Evolutionary conservation across 2,888 invertebrate genomes (phyloP), one percentile per base, ranked within the genome.

Genomic region (Lucinisca nassula): DNA sequence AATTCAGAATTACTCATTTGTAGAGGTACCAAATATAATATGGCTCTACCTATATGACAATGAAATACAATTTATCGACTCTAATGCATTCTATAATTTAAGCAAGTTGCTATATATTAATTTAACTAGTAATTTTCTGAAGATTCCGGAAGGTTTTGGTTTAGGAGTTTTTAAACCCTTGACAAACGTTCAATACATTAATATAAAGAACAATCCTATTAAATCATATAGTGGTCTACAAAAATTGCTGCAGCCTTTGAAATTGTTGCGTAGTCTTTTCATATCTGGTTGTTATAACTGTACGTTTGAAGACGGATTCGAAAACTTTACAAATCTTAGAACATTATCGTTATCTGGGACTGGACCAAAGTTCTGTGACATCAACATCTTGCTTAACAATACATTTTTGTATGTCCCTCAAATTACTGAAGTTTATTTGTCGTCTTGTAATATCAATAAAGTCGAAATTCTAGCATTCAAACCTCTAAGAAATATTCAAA

Each of bases 371-470:
- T 35, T 67, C 8, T 87, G 87, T 30, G 38, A 72, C n/a, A 70
- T 67, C 6, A 12, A 21, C 24, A 37, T 24, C 8, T 21, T 87
- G 1, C 17, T 75, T 32, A 67, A 80, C 49, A 30, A 70, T 24
- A 67, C 85, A 21, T 87, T 90, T 55, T 21, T n/a, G 30, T 0
- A 83, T 27, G 35, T 87, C 8, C 45, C 51, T 1, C 55, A 61
- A 27, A 27, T 90, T 2, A 35, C 49, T 8, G 12, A 30, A 1
- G 32, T 90, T 0, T 85, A 17, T 27, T 17, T 87, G 37, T 55
- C 79, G 51, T 58, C 51, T 12, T 90, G 89, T 40, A 45, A 83
- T n/a, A 83, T 90, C 2, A 35, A 8, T 8, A 72, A 72, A 38
- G 72, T 72, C 14, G 40, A 17, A 40, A 72, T 1, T 24, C 21